Evolutionary conservation across 1,140 invertebrate genomes (phyloP).

Genomic region (Anagrus nilaparvatae): DNA sequence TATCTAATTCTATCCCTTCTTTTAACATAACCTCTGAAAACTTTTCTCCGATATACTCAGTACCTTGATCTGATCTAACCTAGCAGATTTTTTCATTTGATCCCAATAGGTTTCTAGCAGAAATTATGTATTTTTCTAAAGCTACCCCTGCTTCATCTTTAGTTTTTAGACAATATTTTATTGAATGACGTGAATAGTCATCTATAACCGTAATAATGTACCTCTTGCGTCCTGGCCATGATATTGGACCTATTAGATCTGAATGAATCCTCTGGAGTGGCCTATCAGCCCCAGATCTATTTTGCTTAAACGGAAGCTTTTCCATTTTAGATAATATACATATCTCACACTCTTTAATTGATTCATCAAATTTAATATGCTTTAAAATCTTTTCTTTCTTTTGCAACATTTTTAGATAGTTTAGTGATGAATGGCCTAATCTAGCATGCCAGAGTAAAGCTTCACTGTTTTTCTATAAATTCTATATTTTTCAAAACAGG

Average conservation of each 20-base stretch:
- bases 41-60: slow-evolving; percentile 4
- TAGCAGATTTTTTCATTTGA: slow-evolving; percentile 7
- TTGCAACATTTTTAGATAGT: slow-evolving; percentile 17
- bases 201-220: slow-evolving; percentile 4
- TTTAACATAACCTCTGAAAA: background rate
- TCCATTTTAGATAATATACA: slow-evolving; percentile 18
- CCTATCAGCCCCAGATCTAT: slow-evolving; percentile 10
- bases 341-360: slow-evolving; percentile 18
- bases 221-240: no score
- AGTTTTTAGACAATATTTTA: background rate
- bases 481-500: slow-evolving; percentile 2
- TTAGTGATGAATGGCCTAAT: slow-evolving; percentile 19
- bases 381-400: slow-evolving; percentile 15
- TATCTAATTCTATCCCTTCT: slow-evolving; percentile 1
- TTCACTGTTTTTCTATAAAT: slow-evolving; percentile 12
- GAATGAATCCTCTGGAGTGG: background rate
- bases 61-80: slow-evolving; percentile 6
- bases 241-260: background rate
- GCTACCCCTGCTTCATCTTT: slow-evolving; percentile 4
- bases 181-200: slow-evolving; percentile 6
- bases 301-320: slow-evolving; percentile 15
- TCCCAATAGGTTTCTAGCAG: slow-evolving; percentile 3
- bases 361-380: slow-evolving; percentile 17
- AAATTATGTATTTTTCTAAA: slow-evolving; percentile 6
- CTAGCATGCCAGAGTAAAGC: slow-evolving; percentile 19